Evolutionary conservation across 2,888 invertebrate genomes (phyloP).

Genomic region (Eilema depressum): DNA sequence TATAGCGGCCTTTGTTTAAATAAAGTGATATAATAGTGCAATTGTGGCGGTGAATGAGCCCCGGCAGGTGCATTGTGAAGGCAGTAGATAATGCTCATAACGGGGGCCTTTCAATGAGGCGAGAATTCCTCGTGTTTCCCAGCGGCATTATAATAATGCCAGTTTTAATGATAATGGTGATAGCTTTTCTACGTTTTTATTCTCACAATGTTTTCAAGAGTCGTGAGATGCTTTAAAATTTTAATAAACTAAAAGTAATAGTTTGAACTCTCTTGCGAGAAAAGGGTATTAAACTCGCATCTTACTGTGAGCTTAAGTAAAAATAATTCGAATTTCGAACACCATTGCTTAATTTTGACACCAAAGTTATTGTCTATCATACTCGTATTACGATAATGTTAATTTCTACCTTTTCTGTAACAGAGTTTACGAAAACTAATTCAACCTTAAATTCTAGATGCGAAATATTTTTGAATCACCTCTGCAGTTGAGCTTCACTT

Average conservation of each 20-base stretch:
- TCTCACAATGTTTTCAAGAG: not conserved
- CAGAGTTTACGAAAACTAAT: not conserved
- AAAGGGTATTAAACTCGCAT: no score
- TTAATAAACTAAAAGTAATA: not conserved
- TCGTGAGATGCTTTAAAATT: not conserved
- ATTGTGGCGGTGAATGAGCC: slow-evolving; percentile 64
- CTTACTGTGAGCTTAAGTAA: no score
- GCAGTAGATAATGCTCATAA: slow-evolving; percentile 62
- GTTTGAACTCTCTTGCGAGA: no score
- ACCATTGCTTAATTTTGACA: no score
- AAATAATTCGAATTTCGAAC: no score
- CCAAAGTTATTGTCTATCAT: no score
- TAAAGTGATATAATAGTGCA: slow-evolving; percentile 61
- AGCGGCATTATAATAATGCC: slow-evolving; percentile 25
- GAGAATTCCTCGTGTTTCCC: slow-evolving; percentile 29
- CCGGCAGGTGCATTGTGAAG: slow-evolving; percentile 69
- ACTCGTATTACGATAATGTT: no score
- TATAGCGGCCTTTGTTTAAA: slow-evolving; percentile 47
- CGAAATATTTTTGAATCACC: not conserved
- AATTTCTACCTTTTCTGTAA: no score
- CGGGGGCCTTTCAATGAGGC: slow-evolving; percentile 46
- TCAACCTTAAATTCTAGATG: slow-evolving; percentile 12
- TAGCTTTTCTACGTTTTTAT: not conserved
- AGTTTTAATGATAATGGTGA: slow-evolving; percentile 18
- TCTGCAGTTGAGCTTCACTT: slow-evolving; percentile 30